Evolutionary conservation across 2,888 invertebrate species (phyloP), one percentile per base, ranked within the genome.

Genomic region (Cyclophora albipunctata): DNA sequence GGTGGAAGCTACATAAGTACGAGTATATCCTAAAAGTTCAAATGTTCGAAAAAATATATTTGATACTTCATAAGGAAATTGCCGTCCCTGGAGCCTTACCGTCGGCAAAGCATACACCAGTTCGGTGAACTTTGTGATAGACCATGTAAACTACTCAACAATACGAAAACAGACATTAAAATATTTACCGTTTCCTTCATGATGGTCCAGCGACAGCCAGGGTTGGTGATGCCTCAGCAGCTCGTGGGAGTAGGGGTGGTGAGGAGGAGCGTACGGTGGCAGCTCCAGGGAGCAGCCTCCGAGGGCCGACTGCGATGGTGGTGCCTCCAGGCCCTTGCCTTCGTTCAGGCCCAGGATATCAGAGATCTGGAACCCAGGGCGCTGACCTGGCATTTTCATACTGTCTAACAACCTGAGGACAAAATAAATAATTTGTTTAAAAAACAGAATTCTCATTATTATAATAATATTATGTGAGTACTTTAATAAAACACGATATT

Each of bases 321-420:
- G 64, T 2, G 78, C 69, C 63, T 89, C 90, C 59, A 89, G 68
- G 40, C 81, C 78, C 60, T 88, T 80, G 57, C 90, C 90, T 63
- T 95, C 95, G 70, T 96, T 96, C 66, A 98, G 90, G 66, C 98
- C 97, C 70, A 98, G 90, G 71, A 98, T 97, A 79, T 98, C 97
- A 66, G 96, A 95, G 69, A 98, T 97, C 71, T 96, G 96, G 83
- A 98, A 98, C 54, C 97, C 95, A 0, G 95, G 91, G 64, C 94
- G 90, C 70, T 93, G 93, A 48, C 93, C 92, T 0, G 93, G 93
- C 90, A 94, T 93, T 83, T 94, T 94, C 91, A 94, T 94, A 66
- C 92, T 93, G 77, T 96, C 96, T 75, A 96, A 84, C 54, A 96
- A 88, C 71, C 96, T 96, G 90, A 57, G 63, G 62, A 58, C 43